Base-by-base conservation (phyloP, 2,797 vertebrate genomes). In the Enteromius thamalakanensis region DNA sequence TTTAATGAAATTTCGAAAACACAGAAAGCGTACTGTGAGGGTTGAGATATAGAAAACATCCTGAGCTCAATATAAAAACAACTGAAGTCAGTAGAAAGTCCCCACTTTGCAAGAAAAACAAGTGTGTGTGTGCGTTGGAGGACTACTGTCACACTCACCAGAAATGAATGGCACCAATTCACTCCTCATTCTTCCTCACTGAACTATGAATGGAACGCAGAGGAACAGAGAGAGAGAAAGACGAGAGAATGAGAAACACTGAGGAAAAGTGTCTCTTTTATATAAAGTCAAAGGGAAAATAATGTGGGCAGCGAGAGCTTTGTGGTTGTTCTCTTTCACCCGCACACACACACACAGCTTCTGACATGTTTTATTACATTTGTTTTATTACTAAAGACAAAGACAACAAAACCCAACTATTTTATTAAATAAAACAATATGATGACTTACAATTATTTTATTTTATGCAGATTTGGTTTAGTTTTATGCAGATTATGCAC, bases 151-250 rank as follows among this genome's bases (percentile, higher is more conserved):
- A 74, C 79, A 71, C 26, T 82, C 76, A 86, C 79, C 40, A 12
- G 75, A 84, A 91, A 86, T 90, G 76, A 89, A 89, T 55, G 89
- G 90, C 79, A 92, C 58, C 60, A 79, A 49, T 37, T 72, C 78
- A 85, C 65, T 42, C 37, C 69, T 88, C 77, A 82, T 76, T 79
- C 60, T 58, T 62, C 32, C 40, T 67, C 65, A 80, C 23, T 71
- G 72, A 75, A 78, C 19, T 51, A 26, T 79, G 79, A 49, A 60
- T 81, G 79, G 80, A 82, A 70, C 34, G 45, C 34, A 21, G 26
- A 49, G 74, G 67, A 58, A 72, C 58, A 37, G 71, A 58, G 49
- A 79, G 34, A 68, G 45, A 76, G 51, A 45, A 45, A 76, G 62
- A 1, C 53, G 37, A 70, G 51, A 65, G 81, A 76, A 40, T 42